Conservation (phyloP, 2,797 vertebrate species). For the Yasuhikotakia modesta region DNA sequence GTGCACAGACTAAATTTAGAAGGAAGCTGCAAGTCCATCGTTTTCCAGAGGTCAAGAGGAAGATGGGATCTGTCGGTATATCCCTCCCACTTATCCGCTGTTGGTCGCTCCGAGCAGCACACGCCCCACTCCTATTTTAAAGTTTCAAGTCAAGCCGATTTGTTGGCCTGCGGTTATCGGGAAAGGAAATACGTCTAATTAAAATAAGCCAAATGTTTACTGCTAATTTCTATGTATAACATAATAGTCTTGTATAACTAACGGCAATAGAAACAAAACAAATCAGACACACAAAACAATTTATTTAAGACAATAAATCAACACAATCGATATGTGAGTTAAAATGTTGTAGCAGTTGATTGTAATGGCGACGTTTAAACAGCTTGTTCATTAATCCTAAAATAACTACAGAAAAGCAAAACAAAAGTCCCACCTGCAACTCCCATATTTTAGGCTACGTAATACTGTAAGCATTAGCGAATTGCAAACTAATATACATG, state of each 20-base stretch:
- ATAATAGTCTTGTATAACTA: background rate
- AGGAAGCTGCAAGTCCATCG: constrained; percentile 62
- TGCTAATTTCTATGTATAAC: background rate
- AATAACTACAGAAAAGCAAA: background rate
- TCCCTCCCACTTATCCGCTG: constrained; percentile 58
- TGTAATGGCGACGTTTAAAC: background rate
- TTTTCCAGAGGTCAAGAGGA: constrained; percentile 59
- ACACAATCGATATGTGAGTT: background rate
- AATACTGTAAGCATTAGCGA: no score
- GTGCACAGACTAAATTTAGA: constrained; percentile 75
- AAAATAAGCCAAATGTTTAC: background rate
- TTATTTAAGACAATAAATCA: background rate
- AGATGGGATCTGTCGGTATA: constrained; percentile 62
- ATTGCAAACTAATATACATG: no score
- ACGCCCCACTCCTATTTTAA: constrained; percentile 52
- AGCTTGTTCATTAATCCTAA: background rate
- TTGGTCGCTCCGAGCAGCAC: constrained; percentile 60
- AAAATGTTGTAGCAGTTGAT: background rate
- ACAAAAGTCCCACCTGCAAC: background rate
- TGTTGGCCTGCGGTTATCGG: background rate
- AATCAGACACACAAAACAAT: background rate
- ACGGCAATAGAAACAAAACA: background rate
- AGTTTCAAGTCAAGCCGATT: background rate
- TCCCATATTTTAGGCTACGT: background rate
- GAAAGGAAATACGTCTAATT: background rate